phyloP scores from a whole-genome alignment of 1,140 invertebrate species.

The Holotrichia oblita region DNA sequence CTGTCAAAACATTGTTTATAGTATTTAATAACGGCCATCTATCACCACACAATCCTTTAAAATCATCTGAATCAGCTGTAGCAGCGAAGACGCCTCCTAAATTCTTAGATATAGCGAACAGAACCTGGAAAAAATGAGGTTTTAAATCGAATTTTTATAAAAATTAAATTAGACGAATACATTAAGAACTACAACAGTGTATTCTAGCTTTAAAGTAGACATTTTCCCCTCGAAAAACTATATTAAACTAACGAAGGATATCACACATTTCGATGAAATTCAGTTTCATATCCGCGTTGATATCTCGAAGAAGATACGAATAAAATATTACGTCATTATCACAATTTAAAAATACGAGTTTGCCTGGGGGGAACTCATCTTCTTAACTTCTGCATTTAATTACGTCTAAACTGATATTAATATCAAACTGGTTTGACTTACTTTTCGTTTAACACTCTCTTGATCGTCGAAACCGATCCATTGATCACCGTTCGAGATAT shows the following conservation, averaged over 20 bases:
- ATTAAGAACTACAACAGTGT: not conserved
- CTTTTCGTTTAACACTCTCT: constrained; percentile 74
- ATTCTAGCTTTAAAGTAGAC: not conserved
- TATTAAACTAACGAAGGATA: not conserved
- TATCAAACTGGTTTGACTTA: constrained; percentile 45
- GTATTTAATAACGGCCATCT: constrained; percentile 72
- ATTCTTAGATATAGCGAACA: constrained; percentile 69
- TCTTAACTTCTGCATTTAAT: not conserved
- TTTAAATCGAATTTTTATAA: not conserved
- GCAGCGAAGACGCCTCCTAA: constrained; percentile 75
- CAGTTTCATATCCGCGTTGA: not conserved
- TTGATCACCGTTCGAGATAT: constrained; percentile 77
- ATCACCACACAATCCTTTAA: constrained; percentile 72
- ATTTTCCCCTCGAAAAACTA: not conserved
- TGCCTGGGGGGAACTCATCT: not conserved
- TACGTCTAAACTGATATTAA: not conserved
- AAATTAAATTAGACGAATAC: not conserved
- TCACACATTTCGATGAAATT: not conserved
- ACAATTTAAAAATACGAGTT: not conserved
- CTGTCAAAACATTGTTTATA: constrained; percentile 67
- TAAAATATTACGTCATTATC: not conserved
- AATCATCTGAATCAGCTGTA: constrained; percentile 75
- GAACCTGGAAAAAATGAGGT: constrained; percentile 62
- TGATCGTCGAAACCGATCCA: constrained; percentile 87
- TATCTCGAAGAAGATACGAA: not conserved